Percentiles rank a stretch among this genome's conserved stretches.
Conservation (phyloP, 2,113 vertebrate species). For the Fregetta grallaria region DNA sequence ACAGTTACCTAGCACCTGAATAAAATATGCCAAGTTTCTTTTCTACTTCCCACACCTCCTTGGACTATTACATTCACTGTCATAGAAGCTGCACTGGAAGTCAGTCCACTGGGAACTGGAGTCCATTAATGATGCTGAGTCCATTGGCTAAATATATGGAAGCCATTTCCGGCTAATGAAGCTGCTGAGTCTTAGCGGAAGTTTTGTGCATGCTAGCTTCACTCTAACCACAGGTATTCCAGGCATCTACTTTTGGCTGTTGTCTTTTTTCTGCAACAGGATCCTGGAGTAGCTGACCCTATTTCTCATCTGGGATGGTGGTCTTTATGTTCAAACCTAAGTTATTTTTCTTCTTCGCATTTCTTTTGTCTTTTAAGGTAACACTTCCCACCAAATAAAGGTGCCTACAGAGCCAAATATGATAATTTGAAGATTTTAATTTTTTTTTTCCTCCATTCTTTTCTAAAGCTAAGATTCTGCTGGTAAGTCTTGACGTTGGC, state of each 20-base stretch:
- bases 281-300: not conserved
- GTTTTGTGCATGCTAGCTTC: not conserved
- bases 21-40: not conserved
- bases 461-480: not conserved
- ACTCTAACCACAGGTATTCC: not conserved
- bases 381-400: not conserved
- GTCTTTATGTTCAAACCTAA: not conserved
- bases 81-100: not conserved
- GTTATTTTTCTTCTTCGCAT: not conserved
- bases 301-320: not conserved
- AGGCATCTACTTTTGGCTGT: not conserved
- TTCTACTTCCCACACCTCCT: not conserved
- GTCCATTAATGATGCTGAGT: fast-evolving
- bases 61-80: not conserved
- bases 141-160: not conserved
- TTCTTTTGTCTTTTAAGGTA: not conserved
- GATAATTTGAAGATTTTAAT: not conserved
- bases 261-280: not conserved
- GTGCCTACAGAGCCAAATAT: not conserved
- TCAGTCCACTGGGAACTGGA: not conserved
- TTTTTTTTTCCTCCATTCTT: not conserved
- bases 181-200: not conserved
- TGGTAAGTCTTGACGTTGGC: not conserved
- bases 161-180: not conserved
- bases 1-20: not conserved